Conservation (phyloP, 2,888 invertebrate species). For the Hipparchia semele region DNA sequence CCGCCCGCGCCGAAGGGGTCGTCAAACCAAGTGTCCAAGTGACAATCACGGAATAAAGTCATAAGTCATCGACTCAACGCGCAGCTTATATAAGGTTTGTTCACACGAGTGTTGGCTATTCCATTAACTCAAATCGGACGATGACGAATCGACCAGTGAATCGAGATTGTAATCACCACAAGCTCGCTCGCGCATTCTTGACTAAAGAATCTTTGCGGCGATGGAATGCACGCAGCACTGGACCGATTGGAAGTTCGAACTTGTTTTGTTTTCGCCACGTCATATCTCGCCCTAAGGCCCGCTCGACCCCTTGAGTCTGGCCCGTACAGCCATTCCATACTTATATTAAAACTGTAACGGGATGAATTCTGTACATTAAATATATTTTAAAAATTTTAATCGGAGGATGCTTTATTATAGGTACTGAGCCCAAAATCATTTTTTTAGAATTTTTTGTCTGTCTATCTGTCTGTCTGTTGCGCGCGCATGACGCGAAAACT, state of each 20-base stretch:
- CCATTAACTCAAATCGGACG: conserved; percentile 79
- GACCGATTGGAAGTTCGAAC: conserved; percentile 67
- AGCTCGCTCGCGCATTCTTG: conserved; percentile 71
- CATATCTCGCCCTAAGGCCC: conserved; percentile 65
- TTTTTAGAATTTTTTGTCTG: no score
- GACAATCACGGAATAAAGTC: conserved; percentile 25
- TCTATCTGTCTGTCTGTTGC: no score
- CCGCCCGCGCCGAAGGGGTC: not conserved
- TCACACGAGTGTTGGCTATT: conserved; percentile 78
- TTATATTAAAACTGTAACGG: no score
- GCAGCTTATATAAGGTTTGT: conserved; percentile 45
- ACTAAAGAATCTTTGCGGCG: conserved; percentile 72
- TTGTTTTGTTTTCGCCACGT: conserved; percentile 81
- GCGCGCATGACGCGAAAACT: no score
- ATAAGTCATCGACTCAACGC: conserved; percentile 50
- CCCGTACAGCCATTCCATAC: conserved; percentile 12
- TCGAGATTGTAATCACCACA: conserved; percentile 79
- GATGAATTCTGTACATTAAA: no score
- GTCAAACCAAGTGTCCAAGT: not conserved
- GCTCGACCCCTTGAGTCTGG: conserved; percentile 54
- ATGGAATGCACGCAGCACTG: conserved; percentile 69
- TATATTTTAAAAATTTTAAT: no score
- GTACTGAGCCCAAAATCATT: no score
- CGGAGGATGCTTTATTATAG: no score
- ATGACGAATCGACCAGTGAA: conserved; percentile 80